Base-by-base conservation (phyloP, 2,797 vertebrate genomes). In the Neoniphon sammara region DNA sequence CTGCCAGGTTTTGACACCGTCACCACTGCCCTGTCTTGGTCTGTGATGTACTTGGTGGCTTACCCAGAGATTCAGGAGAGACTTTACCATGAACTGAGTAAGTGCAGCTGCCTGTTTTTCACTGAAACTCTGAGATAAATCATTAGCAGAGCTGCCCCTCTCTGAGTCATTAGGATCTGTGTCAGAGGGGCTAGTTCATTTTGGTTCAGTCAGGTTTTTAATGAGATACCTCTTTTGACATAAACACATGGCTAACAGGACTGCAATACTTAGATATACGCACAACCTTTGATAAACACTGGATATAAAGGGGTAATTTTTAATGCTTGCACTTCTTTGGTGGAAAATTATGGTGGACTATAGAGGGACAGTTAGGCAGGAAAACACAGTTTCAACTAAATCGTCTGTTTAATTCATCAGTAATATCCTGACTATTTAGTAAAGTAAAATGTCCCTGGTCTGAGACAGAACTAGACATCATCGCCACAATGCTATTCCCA, bases 1-100 rank as follows among this genome's bases (percentile, higher is more conserved):
- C 42, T 67, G 52, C 15, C 60, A 99, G 98, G 97, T 34, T 99
- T 99, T 39, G 97, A 98, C 86, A 98, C 97, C 0, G 68, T 98
- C 70, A 78, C 95, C 10, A 97, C 96, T 0, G 94, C 92, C 14
- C 55, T 99, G 20, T 97, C 96, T 4, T 99, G 98, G 98, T 87
- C 94, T 47, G 87, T 98, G 12, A 75, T 96, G 89, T 97, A 99
- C 54, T 63, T 94, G 10, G 95, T 96, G 75, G 86, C 90, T 7
- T 91, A 95, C 30, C 97, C 97, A 0, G 63, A 94, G 10, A 67
- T 95, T 18, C 96, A 98, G 90, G 93, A 91, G 54, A 95, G 90
- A 78, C 94, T 98, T 80, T 93, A 96, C 70, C 49, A 92, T 53
- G 97, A 99, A 75, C 57, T 98, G 1, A 94, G 97, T 99, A 89